Conservation (phyloP, 2,113 vertebrate species). For the Alosa alosa region DNA sequence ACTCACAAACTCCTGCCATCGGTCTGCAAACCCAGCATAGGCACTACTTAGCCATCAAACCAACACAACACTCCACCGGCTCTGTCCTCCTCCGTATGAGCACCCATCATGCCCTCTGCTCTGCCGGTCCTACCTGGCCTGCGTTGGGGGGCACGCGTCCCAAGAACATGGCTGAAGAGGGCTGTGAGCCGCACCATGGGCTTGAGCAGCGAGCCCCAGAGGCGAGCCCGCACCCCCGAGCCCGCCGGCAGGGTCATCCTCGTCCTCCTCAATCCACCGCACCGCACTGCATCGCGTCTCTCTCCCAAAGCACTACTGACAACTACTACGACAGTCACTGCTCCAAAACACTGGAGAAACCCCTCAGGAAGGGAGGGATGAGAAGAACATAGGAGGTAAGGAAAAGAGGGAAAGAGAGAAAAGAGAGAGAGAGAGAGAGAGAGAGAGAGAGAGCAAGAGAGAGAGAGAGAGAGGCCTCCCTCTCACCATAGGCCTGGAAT, state of each 20-base stretch:
- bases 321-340: neutral
- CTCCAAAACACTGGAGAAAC: neutral
- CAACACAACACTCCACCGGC: neutral
- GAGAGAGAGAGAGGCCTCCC: slow-evolving; percentile 35
- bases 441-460: slow-evolving; percentile 21
- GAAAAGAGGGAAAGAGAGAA: slow-evolving; percentile 28
- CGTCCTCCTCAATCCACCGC: slow-evolving; percentile 9
- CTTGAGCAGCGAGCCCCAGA: slow-evolving; percentile 38
- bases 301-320: neutral
- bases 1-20: neutral
- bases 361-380: neutral
- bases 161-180: slow-evolving; percentile 30
- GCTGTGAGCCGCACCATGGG: slow-evolving; percentile 30
- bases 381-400: slow-evolving; percentile 35
- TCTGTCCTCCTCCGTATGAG: neutral
- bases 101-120: neutral
- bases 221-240: neutral
- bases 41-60: neutral
- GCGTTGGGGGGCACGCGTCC: neutral
- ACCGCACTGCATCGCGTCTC: neutral
- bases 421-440: slow-evolving; percentile 27
- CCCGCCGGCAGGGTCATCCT: neutral
- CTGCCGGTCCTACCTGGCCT: slow-evolving; percentile 34
- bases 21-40: neutral
- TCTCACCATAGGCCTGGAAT: slow-evolving; percentile 55